These are phyloP conservation scores for Atta colombica DNA, from an alignment of 1,140 invertebrate species.

Conservation along the genomic window DNA sequence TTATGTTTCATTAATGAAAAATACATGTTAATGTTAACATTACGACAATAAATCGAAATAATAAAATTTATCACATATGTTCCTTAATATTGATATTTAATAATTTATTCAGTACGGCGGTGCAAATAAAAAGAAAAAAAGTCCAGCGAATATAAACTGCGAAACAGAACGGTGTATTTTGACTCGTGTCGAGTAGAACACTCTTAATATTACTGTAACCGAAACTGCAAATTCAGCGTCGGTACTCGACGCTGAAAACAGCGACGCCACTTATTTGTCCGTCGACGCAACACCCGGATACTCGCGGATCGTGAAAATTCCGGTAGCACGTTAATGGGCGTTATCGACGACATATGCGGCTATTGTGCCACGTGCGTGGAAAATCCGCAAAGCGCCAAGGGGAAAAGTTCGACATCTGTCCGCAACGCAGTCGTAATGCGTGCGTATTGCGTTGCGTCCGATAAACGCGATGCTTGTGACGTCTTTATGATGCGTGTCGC, in stretches of 20 bases:
- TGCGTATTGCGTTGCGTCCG: constrained; percentile 32
- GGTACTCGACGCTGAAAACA: constrained; percentile 8
- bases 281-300: constrained; percentile 43
- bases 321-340: constrained; percentile 66
- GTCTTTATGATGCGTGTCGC: constrained; percentile 52
- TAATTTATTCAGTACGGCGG: not conserved
- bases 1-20: not conserved
- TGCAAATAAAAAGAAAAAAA: constrained; percentile 2
- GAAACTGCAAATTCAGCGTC: constrained; percentile 60
- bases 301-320: constrained; percentile 44
- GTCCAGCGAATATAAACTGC: not conserved
- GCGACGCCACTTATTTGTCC: constrained; percentile 57
- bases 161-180: constrained; percentile 20
- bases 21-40: not conserved
- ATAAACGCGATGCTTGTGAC: constrained; percentile 41
- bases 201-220: constrained; percentile 41
- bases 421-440: constrained; percentile 67
- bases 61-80: not conserved
- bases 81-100: constrained; percentile 7
- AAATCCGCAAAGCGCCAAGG: constrained; percentile 71
- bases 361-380: constrained; percentile 80
- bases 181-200: constrained; percentile 26
- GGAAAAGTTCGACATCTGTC: constrained; percentile 80
- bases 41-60: not conserved
- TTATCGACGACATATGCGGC: constrained; percentile 78